Evolutionary conservation across 2,797 vertebrate genomes (phyloP), one percentile per base, ranked within the genome.

Genomic region (Lithobates pipiens): DNA sequence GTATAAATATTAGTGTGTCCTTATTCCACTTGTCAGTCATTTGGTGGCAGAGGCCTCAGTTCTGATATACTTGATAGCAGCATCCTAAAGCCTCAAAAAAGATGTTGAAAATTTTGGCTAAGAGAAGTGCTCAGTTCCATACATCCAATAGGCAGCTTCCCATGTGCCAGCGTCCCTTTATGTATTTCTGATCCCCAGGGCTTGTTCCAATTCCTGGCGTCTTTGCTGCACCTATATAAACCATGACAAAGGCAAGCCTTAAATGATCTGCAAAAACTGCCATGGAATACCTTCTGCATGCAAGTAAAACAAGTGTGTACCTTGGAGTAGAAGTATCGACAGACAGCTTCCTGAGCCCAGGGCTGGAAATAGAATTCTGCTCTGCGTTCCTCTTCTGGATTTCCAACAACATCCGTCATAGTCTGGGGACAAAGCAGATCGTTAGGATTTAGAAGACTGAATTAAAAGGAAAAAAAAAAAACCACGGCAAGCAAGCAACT

Each of bases 341-440:
- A 99, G 76, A 99, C 98, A 0, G 98, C 98, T 90, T 99, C 98
- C 93, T 99, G 98, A 82, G 98, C 98, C 98, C 98, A 99, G 0
- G 98, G 98, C 92, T 99, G 98, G 95, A 98, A 99, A 93, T 99
- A 99, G 91, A 99, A 99, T 93, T 99, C 98, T 0, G 98, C 98
- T 91, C 97, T 93, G 9, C 98, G 95, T 88, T 99, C 98, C 89
- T 99, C 98, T 90, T 99, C 98, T 0, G 97, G 98, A 93, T 99
- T 99, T 89, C 96, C 97, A 23, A 98, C 98, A 29, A 99, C 98
- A 80, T 99, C 98, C 0, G 98, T 99, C 98, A 99, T 99, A 21
- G 98, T 96, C 98, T 99, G 92, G 36, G 10, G 87, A 86, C 76
- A 67, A 46, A 86, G 21, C 39, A 44, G 3, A 8, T 54, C 10